Percentiles rank a stretch among this genome's conserved stretches.
phyloP scores from a whole-genome alignment of 64 coral and sea anemone species.

The Platygyra sinensis region DNA sequence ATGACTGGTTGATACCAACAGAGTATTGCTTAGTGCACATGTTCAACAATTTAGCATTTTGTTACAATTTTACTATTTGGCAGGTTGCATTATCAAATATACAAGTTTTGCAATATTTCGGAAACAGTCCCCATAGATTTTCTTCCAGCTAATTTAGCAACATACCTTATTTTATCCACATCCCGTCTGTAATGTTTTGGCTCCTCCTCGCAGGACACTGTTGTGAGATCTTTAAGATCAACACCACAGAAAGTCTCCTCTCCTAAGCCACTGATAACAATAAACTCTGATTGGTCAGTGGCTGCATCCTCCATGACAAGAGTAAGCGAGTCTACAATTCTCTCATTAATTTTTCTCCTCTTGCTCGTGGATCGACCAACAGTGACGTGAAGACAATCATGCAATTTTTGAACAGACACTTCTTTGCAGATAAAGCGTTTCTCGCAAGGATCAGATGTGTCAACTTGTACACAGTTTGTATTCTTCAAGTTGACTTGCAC shows the following conservation, averaged over 20 bases:
- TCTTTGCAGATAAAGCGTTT: slow-evolving; percentile 84
- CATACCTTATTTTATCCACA: slow-evolving; percentile 94
- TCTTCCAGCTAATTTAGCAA: neutral
- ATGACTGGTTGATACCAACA: too few species aligned
- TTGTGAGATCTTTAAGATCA: slow-evolving; percentile 74
- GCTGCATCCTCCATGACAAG: slow-evolving; percentile 95
- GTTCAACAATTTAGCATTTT: too few species aligned
- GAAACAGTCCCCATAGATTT: neutral
- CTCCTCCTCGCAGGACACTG: slow-evolving; percentile 70
- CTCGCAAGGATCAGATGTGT: slow-evolving; percentile 14
- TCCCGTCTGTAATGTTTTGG: slow-evolving; percentile 83
- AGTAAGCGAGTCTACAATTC: slow-evolving; percentile 91
- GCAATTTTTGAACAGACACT: slow-evolving; percentile 71
- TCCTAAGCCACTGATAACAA: slow-evolving; percentile 89
- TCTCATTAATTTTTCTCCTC: slow-evolving; percentile 71
- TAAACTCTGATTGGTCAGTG: slow-evolving; percentile 65
- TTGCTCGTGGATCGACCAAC: slow-evolving; percentile 83
- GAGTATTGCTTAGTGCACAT: too few species aligned
- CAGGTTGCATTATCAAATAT: too few species aligned
- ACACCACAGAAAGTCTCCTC: slow-evolving; percentile 90
- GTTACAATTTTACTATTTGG: too few species aligned
- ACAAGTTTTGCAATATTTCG: too few species aligned
- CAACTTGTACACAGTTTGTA: slow-evolving; percentile 7
- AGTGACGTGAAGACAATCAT: slow-evolving; percentile 77
- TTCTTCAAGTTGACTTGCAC: neutral